Base-by-base conservation (phyloP, 2,888 invertebrate genomes). In the Julus scanicus region DNA sequence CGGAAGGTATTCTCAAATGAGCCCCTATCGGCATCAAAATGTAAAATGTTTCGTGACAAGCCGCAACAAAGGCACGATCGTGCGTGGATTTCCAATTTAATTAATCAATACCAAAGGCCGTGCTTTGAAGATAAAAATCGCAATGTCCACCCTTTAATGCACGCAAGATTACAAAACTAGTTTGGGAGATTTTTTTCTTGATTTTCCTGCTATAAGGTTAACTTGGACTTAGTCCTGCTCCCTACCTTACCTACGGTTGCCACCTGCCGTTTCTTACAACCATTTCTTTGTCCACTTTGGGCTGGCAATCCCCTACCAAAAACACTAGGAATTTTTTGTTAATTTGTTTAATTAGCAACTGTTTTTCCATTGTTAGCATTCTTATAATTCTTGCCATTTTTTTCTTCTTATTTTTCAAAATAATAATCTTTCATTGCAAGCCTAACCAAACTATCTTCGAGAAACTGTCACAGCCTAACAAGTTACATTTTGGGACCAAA, bases 121-220 rank as follows among this genome's bases (percentile, higher is more conserved):
- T 57, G 57, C 57, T 57, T n/a, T n/a, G n/a, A 6, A 71, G 71
- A 71, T 71, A 71, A 71, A 71, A 71, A 71, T 71, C 29, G 71
- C 71, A 71, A 11, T 71, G 71, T 71, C 71, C 71, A 71, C 71
- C 71, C 71, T 71, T 71, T 71, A 71, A 71, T 71, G 71, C 71
- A 29, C 71, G 71, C 71, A 3, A 71, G 71, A 29, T 71, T 71
- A 13, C 71, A 8, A 71, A 57, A 87, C 53, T 87, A 3, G 57
- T 86, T 39, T 48, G n/a, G 48, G 40, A 17, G 20, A 8, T 44
- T 86, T 53, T 48, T 53, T 86, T 15, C 2, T 0, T 3, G 8
- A 2, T n/a, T 37, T 86, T 86, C 15, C 40, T 40, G 9, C 17
- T 29, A 29, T 29, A 29, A 29, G 29, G 29, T 29, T 29, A 29